Evolutionary conservation across 2,797 vertebrate species (phyloP).

Genomic region (Octomys mimax): DNA sequence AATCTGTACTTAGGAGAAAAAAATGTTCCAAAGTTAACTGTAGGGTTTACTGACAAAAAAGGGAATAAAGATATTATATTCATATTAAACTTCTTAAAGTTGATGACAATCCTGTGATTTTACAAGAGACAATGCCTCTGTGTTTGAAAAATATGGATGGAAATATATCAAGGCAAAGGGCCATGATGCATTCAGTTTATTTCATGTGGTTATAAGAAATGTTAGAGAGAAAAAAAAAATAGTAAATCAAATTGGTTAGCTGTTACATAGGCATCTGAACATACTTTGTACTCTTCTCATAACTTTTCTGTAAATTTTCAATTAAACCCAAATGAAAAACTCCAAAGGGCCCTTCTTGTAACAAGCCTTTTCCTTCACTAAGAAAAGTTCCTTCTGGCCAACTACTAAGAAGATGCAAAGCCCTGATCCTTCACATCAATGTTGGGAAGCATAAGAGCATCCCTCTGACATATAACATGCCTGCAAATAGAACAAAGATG

Average conservation of each 20-base stretch:
- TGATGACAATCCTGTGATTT: background rate
- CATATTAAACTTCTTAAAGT: conserved; percentile 26
- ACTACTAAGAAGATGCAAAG: background rate
- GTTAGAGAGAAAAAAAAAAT: background rate
- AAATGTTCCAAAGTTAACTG: background rate
- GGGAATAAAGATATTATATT: background rate
- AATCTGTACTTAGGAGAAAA: background rate
- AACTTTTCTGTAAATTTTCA: conserved; percentile 58
- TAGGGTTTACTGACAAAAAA: conserved; percentile 43
- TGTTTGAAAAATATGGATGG: background rate
- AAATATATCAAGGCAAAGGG: conserved; percentile 24
- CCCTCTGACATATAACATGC: background rate
- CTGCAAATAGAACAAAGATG: background rate
- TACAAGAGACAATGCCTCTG: background rate
- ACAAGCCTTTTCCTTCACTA: background rate
- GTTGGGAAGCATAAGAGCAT: background rate
- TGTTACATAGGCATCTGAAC: conserved; percentile 32
- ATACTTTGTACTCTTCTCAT: conserved; percentile 37
- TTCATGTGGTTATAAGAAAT: conserved; percentile 53
- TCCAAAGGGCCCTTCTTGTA: background rate
- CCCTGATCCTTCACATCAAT: background rate
- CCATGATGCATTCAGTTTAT: background rate
- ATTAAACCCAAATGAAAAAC: conserved; percentile 55
- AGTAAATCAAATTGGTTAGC: conserved; percentile 30
- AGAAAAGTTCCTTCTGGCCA: conserved; percentile 6